phyloP scores from a whole-genome alignment of 2,888 invertebrate species.

The Seladonia tumulorum region DNA sequence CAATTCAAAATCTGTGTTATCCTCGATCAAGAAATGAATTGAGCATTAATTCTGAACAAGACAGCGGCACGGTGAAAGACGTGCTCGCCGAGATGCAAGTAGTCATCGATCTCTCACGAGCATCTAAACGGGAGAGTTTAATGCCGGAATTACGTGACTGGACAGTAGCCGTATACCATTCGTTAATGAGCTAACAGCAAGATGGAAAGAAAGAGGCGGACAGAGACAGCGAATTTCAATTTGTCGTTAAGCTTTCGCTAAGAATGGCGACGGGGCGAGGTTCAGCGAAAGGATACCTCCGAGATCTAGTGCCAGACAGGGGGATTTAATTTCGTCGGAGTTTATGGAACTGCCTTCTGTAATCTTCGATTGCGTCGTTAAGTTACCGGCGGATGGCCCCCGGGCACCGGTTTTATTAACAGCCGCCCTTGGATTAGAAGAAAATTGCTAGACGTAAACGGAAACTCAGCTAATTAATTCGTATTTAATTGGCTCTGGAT shows the following conservation, averaged over 20 bases:
- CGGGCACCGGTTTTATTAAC: neutral
- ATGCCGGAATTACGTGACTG: slow-evolving; percentile 6
- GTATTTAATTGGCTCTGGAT: neutral
- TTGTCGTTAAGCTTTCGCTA: neutral
- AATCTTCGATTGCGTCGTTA: neutral
- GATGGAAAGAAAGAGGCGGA: neutral
- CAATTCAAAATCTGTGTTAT: neutral
- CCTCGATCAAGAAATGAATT: neutral
- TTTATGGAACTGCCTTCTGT: slow-evolving; percentile 13
- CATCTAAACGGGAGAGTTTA: neutral
- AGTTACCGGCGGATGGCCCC: neutral
- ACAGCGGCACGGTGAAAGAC: neutral
- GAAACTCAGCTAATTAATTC: neutral
- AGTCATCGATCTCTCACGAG: slow-evolving; percentile 6
- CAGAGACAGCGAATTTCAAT: neutral
- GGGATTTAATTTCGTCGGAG: slow-evolving; percentile 11
- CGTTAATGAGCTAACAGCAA: neutral
- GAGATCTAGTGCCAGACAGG: neutral
- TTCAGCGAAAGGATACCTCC: neutral
- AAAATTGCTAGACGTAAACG: neutral
- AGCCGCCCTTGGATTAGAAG: neutral
- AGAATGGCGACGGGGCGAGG: neutral
- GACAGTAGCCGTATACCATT: neutral
- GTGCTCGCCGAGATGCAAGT: neutral
- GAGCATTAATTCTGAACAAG: neutral